Conservation (phyloP, 1,140 invertebrate genomes). For the Hydropsyche tenuis region DNA sequence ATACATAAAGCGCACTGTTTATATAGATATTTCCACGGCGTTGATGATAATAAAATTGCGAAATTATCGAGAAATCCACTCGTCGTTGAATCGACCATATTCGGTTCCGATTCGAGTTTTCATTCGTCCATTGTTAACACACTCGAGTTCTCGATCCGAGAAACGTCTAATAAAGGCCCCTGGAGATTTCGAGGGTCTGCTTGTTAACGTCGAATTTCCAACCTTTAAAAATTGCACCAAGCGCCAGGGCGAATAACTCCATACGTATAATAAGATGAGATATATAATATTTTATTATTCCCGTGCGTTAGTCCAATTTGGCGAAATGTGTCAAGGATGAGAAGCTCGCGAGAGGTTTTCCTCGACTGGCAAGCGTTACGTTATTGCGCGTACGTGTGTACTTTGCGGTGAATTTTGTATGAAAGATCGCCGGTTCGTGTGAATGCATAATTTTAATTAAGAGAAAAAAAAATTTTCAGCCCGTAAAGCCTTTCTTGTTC, state of each 20-base stretch:
- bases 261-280: not conserved
- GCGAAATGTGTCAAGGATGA: not conserved
- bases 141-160: too few relatives aligned
- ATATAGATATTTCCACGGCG: too few relatives aligned
- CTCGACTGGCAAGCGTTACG: too few relatives aligned
- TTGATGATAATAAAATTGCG: too few relatives aligned
- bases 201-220: slow-evolving; percentile 13
- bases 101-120: too few relatives aligned
- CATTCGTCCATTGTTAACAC: too few relatives aligned
- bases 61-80: too few relatives aligned
- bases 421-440: not conserved
- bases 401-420: not conserved
- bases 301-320: not conserved
- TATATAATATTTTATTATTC: not conserved
- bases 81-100: too few relatives aligned
- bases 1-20: too few relatives aligned
- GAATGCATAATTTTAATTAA: slow-evolving; percentile 1
- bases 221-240: not conserved
- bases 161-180: not conserved
- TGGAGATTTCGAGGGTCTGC: not conserved
- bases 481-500: too few relatives aligned
- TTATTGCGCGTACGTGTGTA: too few relatives aligned
- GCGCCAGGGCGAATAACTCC: not conserved
- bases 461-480: too few relatives aligned
- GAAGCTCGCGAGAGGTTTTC: not conserved